phyloP scores from a whole-genome alignment of 2,888 invertebrate species.

The Orthosia cruda region DNA sequence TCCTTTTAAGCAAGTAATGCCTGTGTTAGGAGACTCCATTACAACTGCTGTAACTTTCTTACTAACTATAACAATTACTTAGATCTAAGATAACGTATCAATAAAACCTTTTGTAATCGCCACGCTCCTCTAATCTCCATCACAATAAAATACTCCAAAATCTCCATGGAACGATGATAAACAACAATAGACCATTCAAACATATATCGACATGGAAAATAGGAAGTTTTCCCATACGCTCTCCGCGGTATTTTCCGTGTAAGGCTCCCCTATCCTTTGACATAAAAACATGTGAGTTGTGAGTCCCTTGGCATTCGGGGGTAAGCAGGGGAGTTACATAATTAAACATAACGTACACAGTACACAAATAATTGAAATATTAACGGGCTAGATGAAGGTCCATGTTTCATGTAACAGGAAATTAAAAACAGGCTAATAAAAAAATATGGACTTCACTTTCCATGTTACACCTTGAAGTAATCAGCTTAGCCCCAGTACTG shows the following conservation, averaged over 20 bases:
- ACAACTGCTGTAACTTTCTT: background rate
- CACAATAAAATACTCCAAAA: slow-evolving; percentile 25
- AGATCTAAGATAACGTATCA: slow-evolving; percentile 10
- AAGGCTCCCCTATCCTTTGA: slow-evolving; percentile 46
- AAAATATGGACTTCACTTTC: background rate
- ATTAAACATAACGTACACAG: slow-evolving; percentile 59
- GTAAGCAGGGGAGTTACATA: slow-evolving; percentile 51
- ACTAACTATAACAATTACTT: background rate
- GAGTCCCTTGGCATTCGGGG: slow-evolving; percentile 24
- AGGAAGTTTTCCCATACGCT: slow-evolving; percentile 36
- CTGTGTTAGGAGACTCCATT: too few species aligned
- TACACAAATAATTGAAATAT: slow-evolving; percentile 65
- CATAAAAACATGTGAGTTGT: slow-evolving; percentile 62
- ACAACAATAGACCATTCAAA: slow-evolving; percentile 52
- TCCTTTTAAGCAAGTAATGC: too few species aligned
- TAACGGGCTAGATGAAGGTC: slow-evolving; percentile 43
- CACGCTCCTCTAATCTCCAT: slow-evolving; percentile 13
- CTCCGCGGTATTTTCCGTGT: slow-evolving; percentile 28
- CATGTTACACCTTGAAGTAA: background rate
- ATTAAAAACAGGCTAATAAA: slow-evolving; percentile 27
- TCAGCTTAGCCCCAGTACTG: background rate
- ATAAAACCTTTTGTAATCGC: background rate
- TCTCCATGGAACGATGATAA: slow-evolving; percentile 32
- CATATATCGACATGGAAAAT: slow-evolving; percentile 38
- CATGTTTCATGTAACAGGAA: slow-evolving; percentile 36